Base-by-base conservation (phyloP, 2,113 vertebrate species). In the Peromyscus californicus region DNA sequence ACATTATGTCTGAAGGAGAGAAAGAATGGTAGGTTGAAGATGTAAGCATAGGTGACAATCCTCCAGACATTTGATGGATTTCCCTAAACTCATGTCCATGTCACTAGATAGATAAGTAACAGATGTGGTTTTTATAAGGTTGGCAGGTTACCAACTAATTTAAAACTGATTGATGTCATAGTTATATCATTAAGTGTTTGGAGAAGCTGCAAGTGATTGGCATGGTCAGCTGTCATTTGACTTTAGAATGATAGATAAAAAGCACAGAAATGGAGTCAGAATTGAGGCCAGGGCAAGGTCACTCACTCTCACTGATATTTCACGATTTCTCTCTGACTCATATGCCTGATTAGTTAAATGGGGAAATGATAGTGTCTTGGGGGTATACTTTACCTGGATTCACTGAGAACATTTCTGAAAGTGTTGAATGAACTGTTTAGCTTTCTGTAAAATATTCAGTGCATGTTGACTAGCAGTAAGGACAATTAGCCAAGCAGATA, bases 231-330 rank as follows among this genome's bases (percentile, higher is more conserved):
- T 89, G n/a, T 67, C 42, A 80, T 80, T 91, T 95, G 87, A 51
- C 3, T 84, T 92, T 87, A 67, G 42, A 95, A 83, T 92, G 36
- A 79, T 29, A 83, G 63, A 89, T 45, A 80, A 88, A 93, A 94
- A 57, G 8, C 45, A 51, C 54, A 90, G 39, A 91, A 76, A 74
- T 85, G 65, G 70, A 57, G 39, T 96, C 63, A 90, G 48, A 97
- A 70, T 61, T 90, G n/a, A 78, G 42, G 75, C 91, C 2, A 79
- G 79, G 7, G 5, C 48, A 95, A 95, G 65, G n/a, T 19, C 33
- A 72, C 54, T 45, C 51, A 89, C 8, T 57, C 15, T 31, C 87
- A 86, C 0, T 63, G 70, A 86, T n/a, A 65, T 97, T 80, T 88
- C 11, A 70, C 70, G 65, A 92, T 59, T 95, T 94, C 24, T 94